A percentile compares a stretch with the other conserved stretches of the same genome.
phyloP scores from a whole-genome alignment of 2,888 invertebrate genomes.

The Xylocampa areola region DNA sequence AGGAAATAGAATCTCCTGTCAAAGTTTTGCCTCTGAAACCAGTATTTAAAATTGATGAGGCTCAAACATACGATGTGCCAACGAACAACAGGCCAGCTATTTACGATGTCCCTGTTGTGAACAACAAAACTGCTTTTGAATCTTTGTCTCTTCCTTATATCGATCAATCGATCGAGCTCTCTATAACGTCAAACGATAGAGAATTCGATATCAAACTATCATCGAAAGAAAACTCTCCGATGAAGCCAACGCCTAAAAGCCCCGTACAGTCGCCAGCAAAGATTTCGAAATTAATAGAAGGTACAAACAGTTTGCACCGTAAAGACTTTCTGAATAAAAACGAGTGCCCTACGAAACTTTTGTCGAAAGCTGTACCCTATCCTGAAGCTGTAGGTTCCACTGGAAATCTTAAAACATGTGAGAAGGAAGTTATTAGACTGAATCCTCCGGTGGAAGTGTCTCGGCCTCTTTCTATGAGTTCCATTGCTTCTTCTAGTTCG shows the following conservation, averaged over 20 bases:
- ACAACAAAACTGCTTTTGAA: conserved; percentile 84
- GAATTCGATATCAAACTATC: conserved; percentile 85
- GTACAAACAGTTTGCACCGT: conserved; percentile 81
- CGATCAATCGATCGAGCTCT: conserved; percentile 86
- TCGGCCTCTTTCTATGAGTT: conserved; percentile 93
- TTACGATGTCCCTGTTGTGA: conserved; percentile 82
- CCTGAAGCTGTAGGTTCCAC: conserved; percentile 83
- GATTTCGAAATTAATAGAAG: conserved; percentile 70
- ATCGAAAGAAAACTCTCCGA: conserved; percentile 81
- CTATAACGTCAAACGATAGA: conserved; percentile 86
- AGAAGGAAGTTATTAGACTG: conserved; percentile 85
- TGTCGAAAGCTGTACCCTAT: conserved; percentile 78
- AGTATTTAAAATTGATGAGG: conserved; percentile 78
- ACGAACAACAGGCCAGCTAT: conserved; percentile 84
- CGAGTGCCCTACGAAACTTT: conserved; percentile 73
- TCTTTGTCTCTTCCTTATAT: conserved; percentile 84
- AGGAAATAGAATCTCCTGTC: conserved; percentile 66
- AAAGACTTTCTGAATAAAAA: conserved; percentile 75
- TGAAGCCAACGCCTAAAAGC: conserved; percentile 71
- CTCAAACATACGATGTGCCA: conserved; percentile 84
- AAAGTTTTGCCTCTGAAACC: conserved; percentile 67
- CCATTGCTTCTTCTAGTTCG: conserved; percentile 93
- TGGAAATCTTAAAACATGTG: conserved; percentile 81
- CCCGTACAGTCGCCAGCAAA: conserved; percentile 75
- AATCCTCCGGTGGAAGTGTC: conserved; percentile 90